Base-by-base conservation (phyloP, 2,113 vertebrate genomes). In the Hemibagrus wyckioides region DNA sequence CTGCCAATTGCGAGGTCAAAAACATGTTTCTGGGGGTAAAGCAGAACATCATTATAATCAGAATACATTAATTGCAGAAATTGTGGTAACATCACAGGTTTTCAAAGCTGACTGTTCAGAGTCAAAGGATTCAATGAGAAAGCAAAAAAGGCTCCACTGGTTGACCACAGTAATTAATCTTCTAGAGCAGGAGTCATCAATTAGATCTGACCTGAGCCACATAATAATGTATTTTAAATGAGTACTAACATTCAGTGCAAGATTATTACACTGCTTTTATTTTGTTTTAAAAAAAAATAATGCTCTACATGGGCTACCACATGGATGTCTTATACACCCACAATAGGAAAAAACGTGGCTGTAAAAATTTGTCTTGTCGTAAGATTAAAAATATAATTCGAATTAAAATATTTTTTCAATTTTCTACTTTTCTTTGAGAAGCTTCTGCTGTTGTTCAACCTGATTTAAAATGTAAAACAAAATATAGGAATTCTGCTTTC, bases 11-110 rank as follows among this genome's bases (percentile, higher is more conserved):
- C 3, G 9, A 83, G 81, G 59, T 83, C 28, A 30, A 65, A 65
- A 63, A 82, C 56, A 63, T 82, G 56, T 82, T 82, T 63, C 36
- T 57, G 30, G 15, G 23, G 19, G 30, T 7, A 17, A 41, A 61
- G 33, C 23, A 82, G 36, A 82, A n/a, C 57, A 63, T 63, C 25
- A 48, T 65, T 82, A 41, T 63, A 82, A 82, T 82, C 57, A 30
- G 39, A 83, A 83, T 65, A 23, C 65, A 65, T 65, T 63, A 44
- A 48, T 48, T 65, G 28, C 25, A 17, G 15, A 83, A 44, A 30
- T 65, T 1, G 1, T 50, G n/a, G 14, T 65, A 50, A 81, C 33
- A 25, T 19, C 25, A 65, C 41, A n/a, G 54, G 33, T 61, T 61
- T 63, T 44, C 8, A 44, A 6, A 82, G 17, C 57, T 82, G 80